A percentile compares a stretch with the other conserved stretches of the same genome.
Evolutionary conservation across 2,888 invertebrate genomes (phyloP).

Genomic region (Aleiodes testaceus): DNA sequence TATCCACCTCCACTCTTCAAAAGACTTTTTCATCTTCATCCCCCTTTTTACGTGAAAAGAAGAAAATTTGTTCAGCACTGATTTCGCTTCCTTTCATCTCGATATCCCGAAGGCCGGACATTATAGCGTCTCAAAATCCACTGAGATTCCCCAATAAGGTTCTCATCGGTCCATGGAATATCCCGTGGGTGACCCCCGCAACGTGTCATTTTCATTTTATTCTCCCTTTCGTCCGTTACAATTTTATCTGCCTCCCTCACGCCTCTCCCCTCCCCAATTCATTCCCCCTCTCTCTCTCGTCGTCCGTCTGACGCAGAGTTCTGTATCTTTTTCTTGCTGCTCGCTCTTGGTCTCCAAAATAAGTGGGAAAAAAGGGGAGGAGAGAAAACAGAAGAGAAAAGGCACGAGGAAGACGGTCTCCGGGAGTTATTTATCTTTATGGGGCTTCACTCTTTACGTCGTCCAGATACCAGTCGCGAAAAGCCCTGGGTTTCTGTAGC

Average conservation of each 20-base stretch:
- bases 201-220: slow-evolving; percentile 52
- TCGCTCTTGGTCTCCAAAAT: not conserved
- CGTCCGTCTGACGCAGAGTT: not conserved
- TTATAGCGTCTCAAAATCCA: slow-evolving; percentile 41
- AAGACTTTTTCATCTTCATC: not conserved
- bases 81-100: slow-evolving; percentile 33
- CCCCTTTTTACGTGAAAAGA: not conserved
- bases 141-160: slow-evolving; percentile 46
- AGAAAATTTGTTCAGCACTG: slow-evolving; percentile 22
- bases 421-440: slow-evolving; percentile 71
- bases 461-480: slow-evolving; percentile 46
- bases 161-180: slow-evolving; percentile 33
- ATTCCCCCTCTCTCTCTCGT: slow-evolving; percentile 10
- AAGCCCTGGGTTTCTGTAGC: slow-evolving; percentile 37
- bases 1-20: not conserved
- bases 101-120: slow-evolving; percentile 8
- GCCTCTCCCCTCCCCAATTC: slow-evolving; percentile 1
- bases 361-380: not conserved
- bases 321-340: no score
- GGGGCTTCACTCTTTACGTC: slow-evolving; percentile 60
- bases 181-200: slow-evolving; percentile 39
- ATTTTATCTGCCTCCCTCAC: slow-evolving; percentile 47
- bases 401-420: slow-evolving; percentile 40
- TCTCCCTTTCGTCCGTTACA: slow-evolving; percentile 45
- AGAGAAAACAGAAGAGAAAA: not conserved